These are phyloP conservation scores for Nesogale talazaci DNA, from an alignment of 2,113 vertebrate species.

Conservation along the genomic window DNA sequence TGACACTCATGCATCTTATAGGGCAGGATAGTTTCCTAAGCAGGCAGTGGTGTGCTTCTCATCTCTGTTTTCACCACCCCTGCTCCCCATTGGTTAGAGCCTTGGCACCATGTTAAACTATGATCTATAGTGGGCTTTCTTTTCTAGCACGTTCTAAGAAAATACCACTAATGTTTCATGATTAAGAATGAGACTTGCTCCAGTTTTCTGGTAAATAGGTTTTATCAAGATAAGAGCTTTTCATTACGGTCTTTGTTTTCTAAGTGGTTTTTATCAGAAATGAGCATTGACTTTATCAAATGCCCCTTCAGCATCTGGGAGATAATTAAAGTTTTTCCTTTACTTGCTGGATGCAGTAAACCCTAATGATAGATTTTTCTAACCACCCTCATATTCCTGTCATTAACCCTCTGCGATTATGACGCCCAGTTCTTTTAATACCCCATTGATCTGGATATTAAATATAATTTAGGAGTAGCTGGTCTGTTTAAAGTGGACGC, in stretches of 20 bases:
- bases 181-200: not conserved
- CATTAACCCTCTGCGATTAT: not conserved
- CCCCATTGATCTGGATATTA: not conserved
- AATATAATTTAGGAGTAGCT: not conserved
- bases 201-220: not conserved
- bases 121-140: not conserved
- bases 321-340: not conserved
- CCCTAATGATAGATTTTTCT: not conserved
- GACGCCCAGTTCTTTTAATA: not conserved
- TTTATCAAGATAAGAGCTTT: slow-evolving; percentile 61
- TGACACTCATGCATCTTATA: not conserved
- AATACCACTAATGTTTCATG: not conserved
- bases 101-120: accelerated
- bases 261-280: slow-evolving; percentile 28
- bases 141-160: not conserved
- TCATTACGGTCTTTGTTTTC: slow-evolving; percentile 29
- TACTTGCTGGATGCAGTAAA: not conserved
- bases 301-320: not conserved
- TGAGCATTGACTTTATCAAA: slow-evolving; percentile 27
- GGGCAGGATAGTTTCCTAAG: not conserved
- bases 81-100: not conserved
- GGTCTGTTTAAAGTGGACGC: not conserved
- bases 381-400: not conserved
- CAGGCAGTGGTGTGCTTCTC: not conserved
- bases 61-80: accelerated